Percentiles rank a stretch among this genome's conserved stretches.
Evolutionary conservation across 2,797 vertebrate species (phyloP).

Genomic region (Enteromius argenteus): DNA sequence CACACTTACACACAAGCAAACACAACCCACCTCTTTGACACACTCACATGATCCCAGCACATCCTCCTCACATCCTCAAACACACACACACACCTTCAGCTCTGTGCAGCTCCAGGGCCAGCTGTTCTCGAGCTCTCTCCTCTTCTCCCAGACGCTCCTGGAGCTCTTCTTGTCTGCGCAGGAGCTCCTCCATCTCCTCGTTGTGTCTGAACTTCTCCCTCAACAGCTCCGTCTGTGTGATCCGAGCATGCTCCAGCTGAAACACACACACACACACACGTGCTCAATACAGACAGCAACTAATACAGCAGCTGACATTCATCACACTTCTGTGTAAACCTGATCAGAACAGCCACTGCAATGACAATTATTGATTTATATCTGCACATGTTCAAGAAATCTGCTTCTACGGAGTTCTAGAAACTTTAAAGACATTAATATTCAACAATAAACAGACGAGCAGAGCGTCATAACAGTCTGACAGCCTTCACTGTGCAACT

Average conservation of each 20-base stretch:
- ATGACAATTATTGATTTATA: not conserved
- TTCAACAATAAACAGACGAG: not conserved
- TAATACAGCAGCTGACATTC: not conserved
- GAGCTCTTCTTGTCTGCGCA: slow-evolving; percentile 90
- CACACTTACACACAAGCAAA: not conserved
- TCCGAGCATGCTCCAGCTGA: slow-evolving; percentile 93
- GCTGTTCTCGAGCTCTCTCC: slow-evolving; percentile 85
- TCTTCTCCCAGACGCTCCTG: slow-evolving; percentile 90
- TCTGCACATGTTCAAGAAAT: not conserved
- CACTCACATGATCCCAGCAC: slow-evolving; percentile 33
- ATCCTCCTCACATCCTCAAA: slow-evolving; percentile 21
- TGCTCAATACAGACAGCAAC: not conserved
- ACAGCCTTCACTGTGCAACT: not conserved
- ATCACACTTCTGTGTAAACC: not conserved
- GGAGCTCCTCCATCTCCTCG: slow-evolving; percentile 86
- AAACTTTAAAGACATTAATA: not conserved
- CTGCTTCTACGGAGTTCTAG: not conserved
- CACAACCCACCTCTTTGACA: slow-evolving; percentile 20
- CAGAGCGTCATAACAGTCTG: not conserved
- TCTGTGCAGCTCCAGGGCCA: slow-evolving; percentile 91
- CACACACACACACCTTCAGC: slow-evolving; percentile 83
- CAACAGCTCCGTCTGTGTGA: slow-evolving; percentile 93
- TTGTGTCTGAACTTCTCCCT: slow-evolving; percentile 91
- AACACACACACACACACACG: not conserved
- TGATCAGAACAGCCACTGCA: not conserved